Percentiles rank a stretch among this genome's conserved stretches.
Conservation (phyloP, 2,888 invertebrate species). For the Esperia sulphurella region DNA sequence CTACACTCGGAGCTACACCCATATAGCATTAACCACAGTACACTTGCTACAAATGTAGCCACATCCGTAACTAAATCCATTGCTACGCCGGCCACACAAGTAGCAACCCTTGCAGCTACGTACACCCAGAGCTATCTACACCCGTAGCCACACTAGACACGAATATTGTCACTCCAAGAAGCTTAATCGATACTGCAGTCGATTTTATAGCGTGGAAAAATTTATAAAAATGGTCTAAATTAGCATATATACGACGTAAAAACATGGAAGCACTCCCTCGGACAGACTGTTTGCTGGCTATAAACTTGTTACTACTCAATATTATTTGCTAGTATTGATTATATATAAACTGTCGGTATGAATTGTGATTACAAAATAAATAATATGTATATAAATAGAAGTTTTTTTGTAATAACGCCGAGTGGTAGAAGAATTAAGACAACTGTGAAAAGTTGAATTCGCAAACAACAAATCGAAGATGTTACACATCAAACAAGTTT, state of each 20-base stretch:
- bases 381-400: neutral
- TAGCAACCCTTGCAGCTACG: neutral
- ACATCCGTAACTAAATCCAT: neutral
- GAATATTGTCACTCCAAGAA: constrained; percentile 62
- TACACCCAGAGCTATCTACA: constrained; percentile 11
- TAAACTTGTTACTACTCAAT: constrained; percentile 29
- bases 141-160: constrained; percentile 29
- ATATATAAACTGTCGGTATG: constrained; percentile 10
- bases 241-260: constrained; percentile 66
- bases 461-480: constrained; percentile 8
- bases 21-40: no score
- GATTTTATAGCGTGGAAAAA: constrained; percentile 25
- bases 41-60: no score
- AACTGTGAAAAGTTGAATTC: constrained; percentile 4
- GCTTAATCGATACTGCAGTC: constrained; percentile 32
- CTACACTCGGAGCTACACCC: no score
- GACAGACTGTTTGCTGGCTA: constrained; percentile 75
- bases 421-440: neutral
- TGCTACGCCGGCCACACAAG: neutral
- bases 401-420: neutral
- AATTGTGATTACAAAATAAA: neutral
- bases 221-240: constrained; percentile 65
- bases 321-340: constrained; percentile 15
- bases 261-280: constrained; percentile 77
- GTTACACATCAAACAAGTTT: constrained; percentile 12